Evolutionary conservation across 1,140 invertebrate genomes (phyloP).

Genomic region (Drosophila pseudoobscura): DNA sequence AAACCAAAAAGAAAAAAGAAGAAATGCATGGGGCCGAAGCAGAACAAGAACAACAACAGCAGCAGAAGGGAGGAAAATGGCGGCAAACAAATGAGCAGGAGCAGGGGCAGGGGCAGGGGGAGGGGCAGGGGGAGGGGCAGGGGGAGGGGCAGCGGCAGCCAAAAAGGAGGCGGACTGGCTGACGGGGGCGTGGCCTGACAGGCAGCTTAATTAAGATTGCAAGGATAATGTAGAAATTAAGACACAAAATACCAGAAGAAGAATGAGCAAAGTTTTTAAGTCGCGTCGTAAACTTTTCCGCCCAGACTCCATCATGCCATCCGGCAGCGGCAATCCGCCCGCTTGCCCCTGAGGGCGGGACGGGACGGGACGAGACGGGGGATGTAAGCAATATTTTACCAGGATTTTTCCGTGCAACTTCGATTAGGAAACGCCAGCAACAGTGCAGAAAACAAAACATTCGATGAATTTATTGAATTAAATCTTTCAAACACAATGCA

Average conservation of each 20-base stretch:
- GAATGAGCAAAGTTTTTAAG: constrained; percentile 14
- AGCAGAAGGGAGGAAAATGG: constrained; percentile 9
- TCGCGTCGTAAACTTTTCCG: constrained; percentile 18
- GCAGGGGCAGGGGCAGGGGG: not conserved
- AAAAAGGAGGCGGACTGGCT: not conserved
- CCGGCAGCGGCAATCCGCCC: too few species aligned
- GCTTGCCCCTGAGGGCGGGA: too few species aligned
- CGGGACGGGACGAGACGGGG: too few species aligned
- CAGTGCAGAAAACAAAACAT: constrained; percentile 22
- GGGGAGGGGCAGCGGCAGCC: not conserved
- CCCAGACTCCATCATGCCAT: too few species aligned
- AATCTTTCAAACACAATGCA: constrained; percentile 36
- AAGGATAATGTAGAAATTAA: constrained; percentile 63
- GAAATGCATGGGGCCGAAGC: not conserved
- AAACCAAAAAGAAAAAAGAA: not conserved
- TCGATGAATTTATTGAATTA: constrained; percentile 51
- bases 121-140: not conserved
- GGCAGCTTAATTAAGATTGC: constrained; percentile 65
- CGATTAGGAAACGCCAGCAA: constrained; percentile 23
- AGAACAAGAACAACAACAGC: constrained; percentile 7
- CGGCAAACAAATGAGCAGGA: constrained; percentile 34
- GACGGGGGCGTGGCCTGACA: constrained; percentile 29
- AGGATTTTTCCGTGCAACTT: constrained; percentile 13
- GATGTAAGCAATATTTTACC: not conserved
- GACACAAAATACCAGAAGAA: constrained; percentile 35